phyloP scores from a whole-genome alignment of 2,797 vertebrate genomes.

The Galagoides demidoff region DNA sequence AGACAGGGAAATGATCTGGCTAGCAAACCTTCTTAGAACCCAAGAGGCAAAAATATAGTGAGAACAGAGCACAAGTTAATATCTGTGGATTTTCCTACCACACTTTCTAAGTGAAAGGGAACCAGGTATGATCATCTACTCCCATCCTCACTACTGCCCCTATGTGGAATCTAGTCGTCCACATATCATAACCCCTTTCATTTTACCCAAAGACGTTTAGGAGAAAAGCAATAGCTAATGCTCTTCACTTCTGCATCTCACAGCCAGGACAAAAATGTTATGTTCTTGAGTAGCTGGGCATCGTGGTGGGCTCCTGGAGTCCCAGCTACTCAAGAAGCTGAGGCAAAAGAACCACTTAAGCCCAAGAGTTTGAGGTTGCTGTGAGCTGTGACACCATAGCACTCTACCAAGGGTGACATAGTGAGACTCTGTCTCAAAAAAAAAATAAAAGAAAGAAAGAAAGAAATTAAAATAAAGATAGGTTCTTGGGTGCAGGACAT shows the following conservation, averaged over 20 bases:
- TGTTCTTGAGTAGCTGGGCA: too few relatives aligned
- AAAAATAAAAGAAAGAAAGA: too few relatives aligned
- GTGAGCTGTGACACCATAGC: too few relatives aligned
- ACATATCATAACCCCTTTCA: slow-evolving; percentile 8
- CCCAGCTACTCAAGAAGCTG: too few relatives aligned
- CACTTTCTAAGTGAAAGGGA: slow-evolving; percentile 47
- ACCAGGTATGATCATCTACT: background rate
- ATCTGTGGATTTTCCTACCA: slow-evolving; percentile 16
- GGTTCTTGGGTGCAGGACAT: background rate
- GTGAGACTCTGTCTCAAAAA: too few relatives aligned
- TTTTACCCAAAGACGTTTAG: slow-evolving; percentile 44
- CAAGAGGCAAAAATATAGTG: slow-evolving; percentile 27
- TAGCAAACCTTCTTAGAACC: slow-evolving; percentile 53
- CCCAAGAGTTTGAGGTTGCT: too few relatives aligned
- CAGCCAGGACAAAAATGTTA: background rate
- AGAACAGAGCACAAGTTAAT: slow-evolving; percentile 51
- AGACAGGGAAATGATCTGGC: slow-evolving; percentile 24
- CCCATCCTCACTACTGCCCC: background rate
- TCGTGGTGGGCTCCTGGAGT: too few relatives aligned
- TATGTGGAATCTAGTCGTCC: slow-evolving; percentile 24
- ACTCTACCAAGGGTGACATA: too few relatives aligned
- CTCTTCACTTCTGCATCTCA: slow-evolving; percentile 23
- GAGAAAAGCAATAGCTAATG: background rate
- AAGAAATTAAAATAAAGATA: background rate
- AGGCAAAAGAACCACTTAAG: too few relatives aligned